These are phyloP conservation scores for Rotaria macrura DNA, from an alignment of 2,888 invertebrate species.

Conservation along the genomic window DNA sequence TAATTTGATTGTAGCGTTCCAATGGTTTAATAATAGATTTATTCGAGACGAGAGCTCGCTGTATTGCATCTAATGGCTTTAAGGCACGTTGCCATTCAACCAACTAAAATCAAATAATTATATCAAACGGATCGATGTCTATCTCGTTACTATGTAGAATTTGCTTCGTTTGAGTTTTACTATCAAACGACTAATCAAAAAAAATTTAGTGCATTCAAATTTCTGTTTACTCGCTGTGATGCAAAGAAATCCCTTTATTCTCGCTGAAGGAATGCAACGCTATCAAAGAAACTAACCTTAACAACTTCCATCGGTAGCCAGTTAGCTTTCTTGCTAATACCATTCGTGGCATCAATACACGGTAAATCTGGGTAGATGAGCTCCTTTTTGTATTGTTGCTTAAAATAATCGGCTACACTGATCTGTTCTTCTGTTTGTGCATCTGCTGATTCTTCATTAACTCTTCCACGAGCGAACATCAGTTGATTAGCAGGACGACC, in stretches of 20 bases:
- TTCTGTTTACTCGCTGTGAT: too few relatives aligned
- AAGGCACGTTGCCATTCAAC: conserved; percentile 6
- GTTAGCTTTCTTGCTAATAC: neutral
- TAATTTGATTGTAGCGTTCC: neutral
- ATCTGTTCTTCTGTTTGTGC: neutral
- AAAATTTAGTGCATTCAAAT: too few relatives aligned
- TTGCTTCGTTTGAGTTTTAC: too few relatives aligned
- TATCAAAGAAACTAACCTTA: neutral
- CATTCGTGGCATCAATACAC: neutral
- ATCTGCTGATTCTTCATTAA: neutral
- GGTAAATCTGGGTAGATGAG: neutral
- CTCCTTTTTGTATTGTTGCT: neutral
- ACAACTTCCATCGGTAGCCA: neutral
- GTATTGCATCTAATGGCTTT: conserved; percentile 1
- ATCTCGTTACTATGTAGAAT: too few relatives aligned
- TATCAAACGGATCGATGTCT: too few relatives aligned
- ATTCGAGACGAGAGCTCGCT: neutral
- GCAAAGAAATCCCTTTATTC: too few relatives aligned
- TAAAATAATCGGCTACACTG: neutral
- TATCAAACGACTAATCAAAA: too few relatives aligned
- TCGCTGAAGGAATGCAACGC: too few relatives aligned
- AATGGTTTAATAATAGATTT: neutral
- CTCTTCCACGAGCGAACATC: neutral
- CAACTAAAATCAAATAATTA: neutral
- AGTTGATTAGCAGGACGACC: neutral